Conservation (phyloP, 2,888 invertebrate species). For the Arge pagana region DNA sequence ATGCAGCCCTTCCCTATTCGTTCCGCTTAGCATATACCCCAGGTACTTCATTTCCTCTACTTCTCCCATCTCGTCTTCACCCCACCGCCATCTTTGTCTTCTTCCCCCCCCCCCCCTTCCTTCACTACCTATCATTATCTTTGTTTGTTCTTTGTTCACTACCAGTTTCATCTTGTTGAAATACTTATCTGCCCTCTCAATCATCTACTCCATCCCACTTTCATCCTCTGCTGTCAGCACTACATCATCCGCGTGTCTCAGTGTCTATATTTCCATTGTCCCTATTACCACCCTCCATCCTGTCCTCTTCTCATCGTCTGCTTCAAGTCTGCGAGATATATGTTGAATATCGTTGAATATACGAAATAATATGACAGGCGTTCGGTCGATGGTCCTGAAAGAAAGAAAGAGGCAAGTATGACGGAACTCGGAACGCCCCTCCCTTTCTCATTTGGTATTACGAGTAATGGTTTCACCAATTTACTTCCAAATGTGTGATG, state of each 20-base stretch:
- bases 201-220: conserved; percentile 11
- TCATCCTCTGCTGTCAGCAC: conserved; percentile 5
- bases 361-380: too few species aligned
- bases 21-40: conserved; percentile 9
- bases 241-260: conserved; percentile 10
- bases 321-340: conserved; percentile 26
- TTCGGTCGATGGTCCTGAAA: too few species aligned
- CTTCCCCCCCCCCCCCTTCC: too few species aligned
- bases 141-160: conserved; percentile 6
- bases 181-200: conserved; percentile 4
- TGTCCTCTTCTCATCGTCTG: conserved; percentile 13
- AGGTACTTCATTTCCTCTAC: conserved; percentile 21
- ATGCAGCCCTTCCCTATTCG: conserved; percentile 10
- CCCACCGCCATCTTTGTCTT: conserved; percentile 15
- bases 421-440: too few species aligned
- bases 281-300: conserved; percentile 20
- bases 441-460: too few species aligned
- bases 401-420: too few species aligned
- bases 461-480: too few species aligned
- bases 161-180: conserved; percentile 7
- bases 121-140: conserved; percentile 20
- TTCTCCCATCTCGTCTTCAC: conserved; percentile 20
- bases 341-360: conserved; percentile 22
- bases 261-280: conserved; percentile 7
- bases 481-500: too few species aligned